Evolutionary conservation across 2,888 invertebrate genomes (phyloP), one percentile per base, ranked within the genome.

Genomic region (Drosophila macrothrix): DNA sequence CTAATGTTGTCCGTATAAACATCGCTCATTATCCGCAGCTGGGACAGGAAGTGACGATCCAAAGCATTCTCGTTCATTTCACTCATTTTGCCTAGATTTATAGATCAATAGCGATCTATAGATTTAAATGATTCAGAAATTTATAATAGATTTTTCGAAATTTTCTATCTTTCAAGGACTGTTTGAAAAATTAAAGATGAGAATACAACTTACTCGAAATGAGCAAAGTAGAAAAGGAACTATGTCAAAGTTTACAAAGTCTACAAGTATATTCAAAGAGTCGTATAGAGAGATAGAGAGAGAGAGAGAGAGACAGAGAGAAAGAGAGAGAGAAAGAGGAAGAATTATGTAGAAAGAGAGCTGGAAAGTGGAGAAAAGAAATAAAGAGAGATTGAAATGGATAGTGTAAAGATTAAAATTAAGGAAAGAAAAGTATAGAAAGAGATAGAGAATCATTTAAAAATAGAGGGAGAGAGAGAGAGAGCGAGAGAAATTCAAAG

Each of bases 21-120:
- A 10, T 69, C 60, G n/a, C 28, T n/a, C 35, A 90, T 41, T 2
- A 55, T 33, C 1, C 58, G 64, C 28, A 81, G 6, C 67, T 90
- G 88, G 28, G 46, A 7, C 7, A 35, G 33, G n/a, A 81, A 86
- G 58, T 90, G 90, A 0, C 65, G 59, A 70, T 86, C 85, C 50
- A 90, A 60, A 0, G 64, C 39, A 19, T 16, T 33, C 25, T 84
- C 88, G 12, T 49, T 71, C 0, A 76, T n/a, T 7, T 73, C 64
- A 53, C 19, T 35, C 88, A 84, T 82, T 52, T 43, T 33, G 3
- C 16, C 9, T 16, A 14, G 3, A 31, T 31, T 49, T 41, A 31
- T 31, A 29, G 29, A 66, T 66, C 41, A 4, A 22, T 10, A 16
- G 31, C 14, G 25, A 62, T 50, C 39, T 52, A 41, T 16, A 7